A percentile compares a stretch with the other conserved stretches of the same genome.
Conservation (phyloP, 30 jellyfish, hydroid and myxozoan species). For the Pelagia noctiluca region DNA sequence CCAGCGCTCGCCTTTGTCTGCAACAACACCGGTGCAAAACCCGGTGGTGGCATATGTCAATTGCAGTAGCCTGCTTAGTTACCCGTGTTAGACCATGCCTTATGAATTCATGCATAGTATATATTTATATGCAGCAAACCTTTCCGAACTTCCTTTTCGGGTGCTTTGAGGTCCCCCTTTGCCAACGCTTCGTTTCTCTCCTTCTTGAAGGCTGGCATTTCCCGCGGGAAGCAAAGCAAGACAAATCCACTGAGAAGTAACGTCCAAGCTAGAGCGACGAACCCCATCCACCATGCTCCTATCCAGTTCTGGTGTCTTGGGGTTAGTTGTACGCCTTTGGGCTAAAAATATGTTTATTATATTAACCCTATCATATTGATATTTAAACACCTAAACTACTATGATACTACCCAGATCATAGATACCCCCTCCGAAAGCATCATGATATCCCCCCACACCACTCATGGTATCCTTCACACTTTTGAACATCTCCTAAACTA, state of each 20-base stretch:
- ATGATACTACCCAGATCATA: too few species aligned
- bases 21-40: too few species aligned
- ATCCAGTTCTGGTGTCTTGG: slow-evolving; percentile 82
- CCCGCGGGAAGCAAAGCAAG: slow-evolving; percentile 75
- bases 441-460: too few species aligned
- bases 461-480: too few species aligned
- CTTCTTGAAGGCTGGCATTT: slow-evolving; percentile 48
- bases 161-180: slow-evolving; percentile 73
- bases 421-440: too few species aligned
- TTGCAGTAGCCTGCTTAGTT: too few species aligned
- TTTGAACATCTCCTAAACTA: too few species aligned
- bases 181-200: slow-evolving; percentile 73
- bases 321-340: slow-evolving; percentile 61
- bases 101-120: too few species aligned
- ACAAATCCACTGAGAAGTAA: slow-evolving; percentile 51
- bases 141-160: slow-evolving; percentile 57
- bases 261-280: slow-evolving; percentile 31
- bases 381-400: background rate
- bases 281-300: slow-evolving; percentile 92
- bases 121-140: too few species aligned
- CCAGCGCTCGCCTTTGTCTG: too few species aligned
- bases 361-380: background rate
- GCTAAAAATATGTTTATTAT: slow-evolving; percentile 72
- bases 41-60: too few species aligned
- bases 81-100: too few species aligned